Conservation (phyloP, 2,888 invertebrate genomes). For the Lomographa bimaculata region DNA sequence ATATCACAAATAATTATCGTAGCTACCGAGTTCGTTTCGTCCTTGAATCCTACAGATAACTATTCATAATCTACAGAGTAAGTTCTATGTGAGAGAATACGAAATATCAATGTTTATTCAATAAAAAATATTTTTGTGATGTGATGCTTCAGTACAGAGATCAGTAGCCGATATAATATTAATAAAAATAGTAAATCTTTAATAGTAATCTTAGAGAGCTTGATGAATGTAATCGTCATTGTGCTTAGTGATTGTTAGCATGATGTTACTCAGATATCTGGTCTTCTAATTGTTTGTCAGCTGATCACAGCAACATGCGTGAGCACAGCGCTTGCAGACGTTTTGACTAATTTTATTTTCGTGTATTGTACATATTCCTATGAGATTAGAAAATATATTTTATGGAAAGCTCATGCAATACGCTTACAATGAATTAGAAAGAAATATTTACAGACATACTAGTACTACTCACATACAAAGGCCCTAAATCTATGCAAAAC, state of each 20-base stretch:
- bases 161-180: conserved; percentile 72
- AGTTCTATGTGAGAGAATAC: conserved; percentile 23
- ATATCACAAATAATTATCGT: conserved; percentile 31
- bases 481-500: conserved; percentile 25
- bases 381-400: conserved; percentile 61
- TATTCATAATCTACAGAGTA: conserved; percentile 21
- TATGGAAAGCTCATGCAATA: conserved; percentile 49
- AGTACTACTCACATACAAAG: conserved; percentile 19
- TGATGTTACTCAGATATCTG: conserved; percentile 71
- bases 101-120: conserved; percentile 37
- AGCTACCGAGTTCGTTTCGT: conserved; percentile 27
- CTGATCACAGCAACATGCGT: conserved; percentile 33
- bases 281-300: conserved; percentile 52
- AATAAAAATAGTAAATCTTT: conserved; percentile 65
- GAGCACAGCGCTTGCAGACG: conserved; percentile 18
- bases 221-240: conserved; percentile 81
- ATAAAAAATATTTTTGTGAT: conserved; percentile 57
- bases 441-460: conserved; percentile 22
- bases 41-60: conserved; percentile 31
- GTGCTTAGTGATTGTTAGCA: conserved; percentile 81
- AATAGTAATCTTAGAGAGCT: conserved; percentile 78
- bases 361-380: conserved; percentile 54
- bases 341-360: conserved; percentile 33
- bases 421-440: conserved; percentile 25
- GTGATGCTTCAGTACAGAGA: conserved; percentile 75